These are phyloP conservation scores for Cryptus viduatorius DNA, from an alignment of 2,888 invertebrate genomes.

Conservation along the genomic window DNA sequence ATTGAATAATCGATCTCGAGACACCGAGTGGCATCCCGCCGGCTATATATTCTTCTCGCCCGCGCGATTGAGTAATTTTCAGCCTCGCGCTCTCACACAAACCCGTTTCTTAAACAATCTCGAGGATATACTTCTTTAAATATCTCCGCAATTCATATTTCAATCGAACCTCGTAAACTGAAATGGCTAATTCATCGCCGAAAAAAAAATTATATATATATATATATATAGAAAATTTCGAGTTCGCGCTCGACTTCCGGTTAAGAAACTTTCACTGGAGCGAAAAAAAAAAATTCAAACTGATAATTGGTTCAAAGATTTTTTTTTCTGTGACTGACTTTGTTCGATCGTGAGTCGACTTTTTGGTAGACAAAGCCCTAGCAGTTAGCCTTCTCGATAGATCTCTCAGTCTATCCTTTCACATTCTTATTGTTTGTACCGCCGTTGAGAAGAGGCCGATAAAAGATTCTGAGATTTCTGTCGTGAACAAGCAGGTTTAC, in stretches of 20 bases:
- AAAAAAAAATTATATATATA: background rate
- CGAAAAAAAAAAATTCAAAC: background rate
- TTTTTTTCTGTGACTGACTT: too few relatives aligned
- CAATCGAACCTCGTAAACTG: background rate
- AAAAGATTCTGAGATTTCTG: slow-evolving; percentile 34
- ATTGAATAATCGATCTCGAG: slow-evolving; percentile 44
- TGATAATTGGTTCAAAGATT: background rate
- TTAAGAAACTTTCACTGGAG: background rate
- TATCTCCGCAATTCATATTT: background rate
- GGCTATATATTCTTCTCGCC: slow-evolving; percentile 12
- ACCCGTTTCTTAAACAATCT: slow-evolving; percentile 33
- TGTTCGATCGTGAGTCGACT: background rate
- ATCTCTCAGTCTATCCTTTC: background rate
- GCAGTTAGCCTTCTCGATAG: background rate
- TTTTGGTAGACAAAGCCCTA: background rate
- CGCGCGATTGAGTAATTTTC: slow-evolving; percentile 44
- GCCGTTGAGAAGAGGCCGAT: slow-evolving; percentile 20
- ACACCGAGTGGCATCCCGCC: slow-evolving; percentile 29
- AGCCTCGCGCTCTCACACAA: slow-evolving; percentile 19
- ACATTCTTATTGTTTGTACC: slow-evolving; percentile 3
- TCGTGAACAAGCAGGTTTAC: slow-evolving; percentile 6
- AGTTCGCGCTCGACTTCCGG: background rate
- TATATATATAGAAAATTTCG: background rate
- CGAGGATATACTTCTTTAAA: background rate
- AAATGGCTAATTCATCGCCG: background rate